Conservation (phyloP, 2,113 vertebrate genomes). For the Dromiciops gliroides region DNA sequence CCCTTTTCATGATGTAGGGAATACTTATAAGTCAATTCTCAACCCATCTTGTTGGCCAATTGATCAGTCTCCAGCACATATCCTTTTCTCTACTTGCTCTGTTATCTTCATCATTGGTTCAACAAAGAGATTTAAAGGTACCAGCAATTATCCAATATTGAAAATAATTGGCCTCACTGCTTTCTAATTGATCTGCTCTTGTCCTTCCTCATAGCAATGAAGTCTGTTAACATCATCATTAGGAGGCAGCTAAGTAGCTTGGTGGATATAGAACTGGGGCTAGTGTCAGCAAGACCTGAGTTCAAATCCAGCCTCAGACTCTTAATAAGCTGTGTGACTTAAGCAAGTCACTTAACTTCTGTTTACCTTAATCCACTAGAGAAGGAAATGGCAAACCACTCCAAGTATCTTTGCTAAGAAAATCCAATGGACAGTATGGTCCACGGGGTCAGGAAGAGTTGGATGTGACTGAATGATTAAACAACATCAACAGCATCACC, state of each 20-base stretch:
- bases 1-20: conserved; percentile 98
- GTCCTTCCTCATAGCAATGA: conserved; percentile 95
- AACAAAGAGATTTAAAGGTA: conserved; percentile 99
- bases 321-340: not conserved
- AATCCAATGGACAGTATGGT: not conserved
- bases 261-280: no score
- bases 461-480: no score
- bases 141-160: conserved; percentile 96
- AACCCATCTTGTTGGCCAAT: conserved; percentile 94
- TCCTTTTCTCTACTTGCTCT: conserved; percentile 84
- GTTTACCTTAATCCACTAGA: not conserved
- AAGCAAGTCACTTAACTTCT: not conserved
- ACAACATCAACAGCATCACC: no score
- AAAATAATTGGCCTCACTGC: conserved; percentile 99
- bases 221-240: conserved; percentile 95
- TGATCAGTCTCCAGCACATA: conserved; percentile 97
- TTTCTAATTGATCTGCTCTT: conserved; percentile 97
- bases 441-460: no score
- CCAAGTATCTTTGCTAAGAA: not conserved
- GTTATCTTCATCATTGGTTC: conserved; percentile 89
- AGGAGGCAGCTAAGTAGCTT: conserved; percentile 83
- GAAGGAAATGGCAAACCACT: not conserved
- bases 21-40: conserved; percentile 98
- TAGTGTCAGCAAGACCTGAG: not conserved
- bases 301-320: not conserved